phyloP scores from a whole-genome alignment of 2,797 vertebrate species.

The Enteromius afrohamiltoni region DNA sequence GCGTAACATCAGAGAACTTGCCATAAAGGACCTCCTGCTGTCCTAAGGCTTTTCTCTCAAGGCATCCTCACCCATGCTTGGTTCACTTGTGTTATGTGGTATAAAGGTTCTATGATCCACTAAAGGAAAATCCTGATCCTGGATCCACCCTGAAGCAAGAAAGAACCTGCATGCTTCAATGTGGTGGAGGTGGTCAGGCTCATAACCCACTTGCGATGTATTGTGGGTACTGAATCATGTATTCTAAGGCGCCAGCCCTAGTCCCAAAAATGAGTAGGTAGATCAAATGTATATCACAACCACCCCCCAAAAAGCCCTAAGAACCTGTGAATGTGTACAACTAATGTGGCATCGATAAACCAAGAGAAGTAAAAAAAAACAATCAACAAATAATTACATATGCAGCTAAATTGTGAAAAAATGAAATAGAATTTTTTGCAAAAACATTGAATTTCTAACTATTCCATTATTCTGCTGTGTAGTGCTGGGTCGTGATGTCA shows the following conservation, averaged over 20 bases:
- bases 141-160: slow-evolving; percentile 26
- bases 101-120: slow-evolving; percentile 3
- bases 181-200: slow-evolving; percentile 18
- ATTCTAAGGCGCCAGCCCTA: not conserved
- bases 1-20: not conserved
- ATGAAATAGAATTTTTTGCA: not conserved
- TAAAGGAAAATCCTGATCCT: slow-evolving; percentile 20
- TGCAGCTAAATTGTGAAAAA: no score
- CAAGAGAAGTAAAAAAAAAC: not conserved
- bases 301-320: not conserved
- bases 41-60: not conserved
- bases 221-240: slow-evolving; percentile 39
- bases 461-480: not conserved
- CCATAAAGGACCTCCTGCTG: not conserved
- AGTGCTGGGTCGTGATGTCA: not conserved
- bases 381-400: not conserved
- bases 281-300: not conserved
- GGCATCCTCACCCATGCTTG: not conserved
- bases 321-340: not conserved
- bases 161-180: not conserved
- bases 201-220: slow-evolving; percentile 15
- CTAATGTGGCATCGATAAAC: not conserved
- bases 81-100: not conserved
- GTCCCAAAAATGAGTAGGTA: slow-evolving; percentile 5
- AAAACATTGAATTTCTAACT: no score